A percentile compares a stretch with the other conserved stretches of the same genome.
These are phyloP conservation scores for Sceloporus undulatus DNA, from an alignment of 2,113 vertebrate species.

Conservation along the genomic window DNA sequence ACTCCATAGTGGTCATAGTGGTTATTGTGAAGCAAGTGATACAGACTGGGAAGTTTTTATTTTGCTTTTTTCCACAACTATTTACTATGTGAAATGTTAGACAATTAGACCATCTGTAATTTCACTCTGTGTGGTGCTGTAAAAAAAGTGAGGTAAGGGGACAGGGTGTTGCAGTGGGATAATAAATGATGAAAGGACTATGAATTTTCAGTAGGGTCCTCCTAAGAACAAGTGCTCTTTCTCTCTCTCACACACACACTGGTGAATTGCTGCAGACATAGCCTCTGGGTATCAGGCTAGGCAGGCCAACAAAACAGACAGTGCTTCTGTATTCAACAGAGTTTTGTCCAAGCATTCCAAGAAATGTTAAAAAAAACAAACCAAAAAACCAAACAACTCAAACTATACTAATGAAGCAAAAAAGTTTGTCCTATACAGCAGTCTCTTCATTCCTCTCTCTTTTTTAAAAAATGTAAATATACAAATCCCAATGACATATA, in stretches of 20 bases:
- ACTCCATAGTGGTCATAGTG: slow-evolving; percentile 69
- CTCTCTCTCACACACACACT: slow-evolving; percentile 46
- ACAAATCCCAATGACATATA: slow-evolving; percentile 89
- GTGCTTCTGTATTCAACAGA: slow-evolving; percentile 83
- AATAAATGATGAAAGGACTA: slow-evolving; percentile 77
- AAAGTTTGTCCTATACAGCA: slow-evolving; percentile 81
- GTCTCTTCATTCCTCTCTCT: slow-evolving; percentile 78
- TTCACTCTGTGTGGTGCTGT: slow-evolving; percentile 74
- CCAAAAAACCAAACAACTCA: slow-evolving; percentile 72
- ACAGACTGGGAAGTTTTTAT: slow-evolving; percentile 77
- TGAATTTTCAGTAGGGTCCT: slow-evolving; percentile 72
- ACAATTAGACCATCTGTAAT: slow-evolving; percentile 76
- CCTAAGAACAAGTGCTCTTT: slow-evolving; percentile 72
- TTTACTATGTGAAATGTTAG: slow-evolving; percentile 82
- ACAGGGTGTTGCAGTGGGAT: slow-evolving; percentile 68
- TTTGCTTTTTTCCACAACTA: slow-evolving; percentile 77
- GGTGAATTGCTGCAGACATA: slow-evolving; percentile 72
- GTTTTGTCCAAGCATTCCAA: slow-evolving; percentile 90
- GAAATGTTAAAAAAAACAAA: slow-evolving; percentile 79
- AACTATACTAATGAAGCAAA: slow-evolving; percentile 90
- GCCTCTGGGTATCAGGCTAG: slow-evolving; percentile 75
- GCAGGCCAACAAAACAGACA: slow-evolving; percentile 85
- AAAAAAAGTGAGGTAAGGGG: slow-evolving; percentile 69
- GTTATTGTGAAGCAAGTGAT: slow-evolving; percentile 76
- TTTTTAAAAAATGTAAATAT: slow-evolving; percentile 84